Percentiles rank a stretch among this genome's conserved stretches.
Conservation (phyloP, 1,140 invertebrate species). For the Pseudomyrmex gracilis region DNA sequence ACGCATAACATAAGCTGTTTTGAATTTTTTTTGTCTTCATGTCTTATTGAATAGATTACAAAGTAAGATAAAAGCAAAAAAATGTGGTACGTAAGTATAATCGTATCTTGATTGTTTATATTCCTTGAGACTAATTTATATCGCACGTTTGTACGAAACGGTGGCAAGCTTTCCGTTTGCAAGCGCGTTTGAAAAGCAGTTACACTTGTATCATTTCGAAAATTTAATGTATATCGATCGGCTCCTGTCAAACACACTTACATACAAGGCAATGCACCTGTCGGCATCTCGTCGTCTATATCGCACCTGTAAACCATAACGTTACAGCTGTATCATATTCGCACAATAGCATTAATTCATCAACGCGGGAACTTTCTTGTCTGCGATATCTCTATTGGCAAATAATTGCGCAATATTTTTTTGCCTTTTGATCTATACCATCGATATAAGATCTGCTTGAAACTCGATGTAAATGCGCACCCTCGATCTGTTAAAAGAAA, state of each 20-base stretch:
- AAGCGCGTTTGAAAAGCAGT: slow-evolving; percentile 1
- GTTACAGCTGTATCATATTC: slow-evolving; percentile 7
- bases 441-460: not conserved
- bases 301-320: slow-evolving; percentile 59
- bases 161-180: not conserved
- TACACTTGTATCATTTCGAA: slow-evolving; percentile 19
- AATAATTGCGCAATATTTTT: slow-evolving; percentile 18
- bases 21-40: slow-evolving; percentile 22
- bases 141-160: not conserved
- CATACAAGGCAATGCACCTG: slow-evolving; percentile 50
- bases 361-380: not conserved
- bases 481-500: no score
- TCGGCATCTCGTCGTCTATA: slow-evolving; percentile 36
- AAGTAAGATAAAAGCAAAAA: slow-evolving; percentile 10
- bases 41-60: slow-evolving; percentile 13
- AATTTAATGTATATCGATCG: slow-evolving; percentile 43
- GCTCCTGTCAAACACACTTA: slow-evolving; percentile 41
- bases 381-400: slow-evolving; percentile 24
- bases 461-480: not conserved
- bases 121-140: slow-evolving; percentile 26
- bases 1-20: not conserved
- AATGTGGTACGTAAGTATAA: not conserved
- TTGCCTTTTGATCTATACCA: not conserved
- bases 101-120: slow-evolving; percentile 5
- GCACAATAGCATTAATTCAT: slow-evolving; percentile 28